Conservation (phyloP, 1,140 invertebrate species). For the Steinernema khuongi region DNA sequence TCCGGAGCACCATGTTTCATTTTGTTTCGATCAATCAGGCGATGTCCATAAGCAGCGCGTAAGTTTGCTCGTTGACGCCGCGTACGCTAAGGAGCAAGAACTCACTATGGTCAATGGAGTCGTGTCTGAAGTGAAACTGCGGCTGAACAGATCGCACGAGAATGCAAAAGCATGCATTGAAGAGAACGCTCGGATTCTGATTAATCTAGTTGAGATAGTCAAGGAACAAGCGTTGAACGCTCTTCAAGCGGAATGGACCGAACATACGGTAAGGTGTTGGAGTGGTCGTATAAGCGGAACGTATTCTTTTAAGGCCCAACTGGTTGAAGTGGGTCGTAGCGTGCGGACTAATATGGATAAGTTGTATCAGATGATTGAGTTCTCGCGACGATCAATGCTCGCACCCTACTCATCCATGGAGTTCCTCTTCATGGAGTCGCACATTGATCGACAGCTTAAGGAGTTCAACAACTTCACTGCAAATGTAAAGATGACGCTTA, state of each 20-base stretch:
- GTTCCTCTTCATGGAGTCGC: slow-evolving; percentile 78
- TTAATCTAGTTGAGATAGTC: slow-evolving; percentile 90
- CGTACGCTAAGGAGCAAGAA: no score
- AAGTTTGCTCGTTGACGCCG: no score
- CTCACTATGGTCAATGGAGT: no score
- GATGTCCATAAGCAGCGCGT: no score
- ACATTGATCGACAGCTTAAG: slow-evolving; percentile 81
- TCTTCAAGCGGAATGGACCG: slow-evolving; percentile 80
- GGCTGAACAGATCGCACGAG: no score
- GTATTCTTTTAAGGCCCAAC: slow-evolving; percentile 61
- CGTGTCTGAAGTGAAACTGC: no score
- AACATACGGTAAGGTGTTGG: slow-evolving; percentile 66
- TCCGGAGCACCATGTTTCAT: no score
- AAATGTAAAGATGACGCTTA: slow-evolving; percentile 66
- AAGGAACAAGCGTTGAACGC: no score
- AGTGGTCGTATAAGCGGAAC: background rate
- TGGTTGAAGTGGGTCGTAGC: slow-evolving; percentile 79
- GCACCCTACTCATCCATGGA: slow-evolving; percentile 60
- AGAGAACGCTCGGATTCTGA: slow-evolving; percentile 75
- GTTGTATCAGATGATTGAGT: slow-evolving; percentile 84
- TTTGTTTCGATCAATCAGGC: no score
- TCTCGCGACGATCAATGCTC: no score
- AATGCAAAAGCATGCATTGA: no score
- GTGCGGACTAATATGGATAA: slow-evolving; percentile 88
- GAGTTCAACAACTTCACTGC: slow-evolving; percentile 75